Percentiles rank a stretch among this genome's conserved stretches.
Conservation (phyloP, 2,797 vertebrate genomes). For the Poecilia gillii region DNA sequence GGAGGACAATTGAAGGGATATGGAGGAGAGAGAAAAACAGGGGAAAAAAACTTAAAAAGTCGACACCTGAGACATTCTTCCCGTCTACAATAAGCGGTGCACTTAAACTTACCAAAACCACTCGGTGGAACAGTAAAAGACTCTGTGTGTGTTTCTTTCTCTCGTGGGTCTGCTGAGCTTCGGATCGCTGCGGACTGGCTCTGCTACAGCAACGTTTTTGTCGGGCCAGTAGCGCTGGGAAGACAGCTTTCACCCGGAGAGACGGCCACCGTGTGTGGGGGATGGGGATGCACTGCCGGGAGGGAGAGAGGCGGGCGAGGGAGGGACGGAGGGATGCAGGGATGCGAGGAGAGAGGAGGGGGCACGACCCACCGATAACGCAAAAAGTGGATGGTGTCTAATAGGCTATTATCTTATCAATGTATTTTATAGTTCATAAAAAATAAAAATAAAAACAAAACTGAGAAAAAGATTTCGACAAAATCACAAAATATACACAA, state of each 20-base stretch:
- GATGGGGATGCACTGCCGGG: constrained; percentile 78
- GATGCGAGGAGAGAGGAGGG: constrained; percentile 54
- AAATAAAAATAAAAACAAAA: neutral
- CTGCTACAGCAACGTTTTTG: constrained; percentile 60
- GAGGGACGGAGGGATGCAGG: constrained; percentile 50
- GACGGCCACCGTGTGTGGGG: constrained; percentile 78
- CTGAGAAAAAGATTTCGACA: neutral
- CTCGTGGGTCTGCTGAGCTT: constrained; percentile 39
- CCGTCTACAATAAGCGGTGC: constrained; percentile 26
- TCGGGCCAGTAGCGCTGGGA: constrained; percentile 71
- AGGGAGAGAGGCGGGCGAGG: constrained; percentile 50
- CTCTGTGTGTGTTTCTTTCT: constrained; percentile 39
- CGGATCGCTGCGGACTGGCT: constrained; percentile 62
- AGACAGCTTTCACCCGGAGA: constrained; percentile 75
- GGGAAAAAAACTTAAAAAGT: constrained; percentile 45
- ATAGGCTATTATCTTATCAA: constrained; percentile 7
- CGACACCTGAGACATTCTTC: constrained; percentile 49
- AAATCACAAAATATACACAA: too few species aligned
- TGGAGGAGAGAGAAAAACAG: constrained; percentile 23
- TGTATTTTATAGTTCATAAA: neutral
- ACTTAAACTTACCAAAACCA: constrained; percentile 66
- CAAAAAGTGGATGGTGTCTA: constrained; percentile 19
- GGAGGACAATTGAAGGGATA: constrained; percentile 76
- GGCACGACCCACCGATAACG: constrained; percentile 33
- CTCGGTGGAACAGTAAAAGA: constrained; percentile 41